Evolutionary conservation across 2,888 invertebrate species (phyloP).

Genomic region (Pecten maximus): DNA sequence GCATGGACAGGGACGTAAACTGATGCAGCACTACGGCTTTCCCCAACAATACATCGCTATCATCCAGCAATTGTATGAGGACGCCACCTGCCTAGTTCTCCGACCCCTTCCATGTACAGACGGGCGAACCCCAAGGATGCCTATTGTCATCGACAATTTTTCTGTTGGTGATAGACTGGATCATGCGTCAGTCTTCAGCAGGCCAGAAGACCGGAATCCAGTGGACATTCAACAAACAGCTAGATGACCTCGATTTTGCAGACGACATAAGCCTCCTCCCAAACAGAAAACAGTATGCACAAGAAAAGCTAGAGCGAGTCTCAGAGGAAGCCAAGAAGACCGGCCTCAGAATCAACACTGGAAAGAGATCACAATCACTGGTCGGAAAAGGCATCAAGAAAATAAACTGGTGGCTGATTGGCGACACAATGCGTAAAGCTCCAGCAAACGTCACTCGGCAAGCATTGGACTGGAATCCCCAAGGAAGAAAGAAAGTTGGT

Average conservation of each 20-base stretch:
- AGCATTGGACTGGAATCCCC: no score
- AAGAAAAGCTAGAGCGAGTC: not conserved
- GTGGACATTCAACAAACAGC: no score
- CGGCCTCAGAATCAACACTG: slow-evolving; percentile 27
- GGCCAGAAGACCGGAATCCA: no score
- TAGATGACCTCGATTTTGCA: slow-evolving; percentile 49
- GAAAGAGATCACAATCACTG: slow-evolving; percentile 37
- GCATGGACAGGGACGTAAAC: slow-evolving; percentile 40
- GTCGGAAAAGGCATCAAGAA: no score
- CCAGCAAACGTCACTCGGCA: no score
- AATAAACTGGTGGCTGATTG: no score
- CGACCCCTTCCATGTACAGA: slow-evolving; percentile 43
- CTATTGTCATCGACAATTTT: slow-evolving; percentile 47
- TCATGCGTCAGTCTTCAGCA: no score
- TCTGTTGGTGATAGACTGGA: slow-evolving; percentile 43
- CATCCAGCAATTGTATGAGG: slow-evolving; percentile 28
- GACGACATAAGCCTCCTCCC: no score
- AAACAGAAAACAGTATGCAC: slow-evolving; percentile 41
- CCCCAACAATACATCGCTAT: slow-evolving; percentile 41
- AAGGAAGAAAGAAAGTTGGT: no score
- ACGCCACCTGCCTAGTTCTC: slow-evolving; percentile 38
- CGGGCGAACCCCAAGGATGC: slow-evolving; percentile 41
- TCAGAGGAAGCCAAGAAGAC: not conserved
- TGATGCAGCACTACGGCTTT: slow-evolving; percentile 40
- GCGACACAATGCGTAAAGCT: no score